phyloP scores from a whole-genome alignment of 2,113 vertebrate genomes.

The Alethe castanea region DNA sequence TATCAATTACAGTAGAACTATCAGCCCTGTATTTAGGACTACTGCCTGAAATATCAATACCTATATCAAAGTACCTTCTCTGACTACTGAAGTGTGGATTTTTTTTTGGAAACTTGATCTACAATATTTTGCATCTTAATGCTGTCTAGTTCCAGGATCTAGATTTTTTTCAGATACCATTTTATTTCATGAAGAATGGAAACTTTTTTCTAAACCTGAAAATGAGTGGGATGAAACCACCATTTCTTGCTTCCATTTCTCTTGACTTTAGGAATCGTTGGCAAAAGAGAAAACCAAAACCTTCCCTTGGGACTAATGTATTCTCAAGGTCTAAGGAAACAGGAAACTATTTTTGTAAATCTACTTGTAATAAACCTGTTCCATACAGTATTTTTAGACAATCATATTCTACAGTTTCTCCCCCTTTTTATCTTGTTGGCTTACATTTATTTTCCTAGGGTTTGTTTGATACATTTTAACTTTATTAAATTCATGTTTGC shows the following conservation, averaged over 20 bases:
- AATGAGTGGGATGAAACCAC: background rate
- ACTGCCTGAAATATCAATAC: background rate
- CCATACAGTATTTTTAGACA: background rate
- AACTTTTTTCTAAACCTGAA: background rate
- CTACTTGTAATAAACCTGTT: background rate
- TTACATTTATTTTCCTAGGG: background rate
- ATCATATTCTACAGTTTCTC: background rate
- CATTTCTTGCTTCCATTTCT: background rate
- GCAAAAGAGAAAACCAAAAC: background rate
- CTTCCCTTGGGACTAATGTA: background rate
- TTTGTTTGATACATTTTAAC: background rate
- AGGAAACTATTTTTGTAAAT: background rate
- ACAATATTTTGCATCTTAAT: background rate
- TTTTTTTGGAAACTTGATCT: background rate
- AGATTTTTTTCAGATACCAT: background rate
- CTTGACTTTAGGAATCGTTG: background rate
- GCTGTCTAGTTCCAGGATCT: background rate
- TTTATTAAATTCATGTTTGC: background rate
- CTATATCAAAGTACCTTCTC: background rate
- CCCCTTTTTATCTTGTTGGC: background rate
- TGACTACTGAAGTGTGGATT: background rate
- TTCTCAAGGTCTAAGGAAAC: background rate
- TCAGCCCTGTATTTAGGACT: background rate
- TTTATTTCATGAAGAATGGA: background rate
- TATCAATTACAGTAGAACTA: background rate